Conservation (phyloP, 2,113 vertebrate genomes). For the Dromaius novaehollandiae region DNA sequence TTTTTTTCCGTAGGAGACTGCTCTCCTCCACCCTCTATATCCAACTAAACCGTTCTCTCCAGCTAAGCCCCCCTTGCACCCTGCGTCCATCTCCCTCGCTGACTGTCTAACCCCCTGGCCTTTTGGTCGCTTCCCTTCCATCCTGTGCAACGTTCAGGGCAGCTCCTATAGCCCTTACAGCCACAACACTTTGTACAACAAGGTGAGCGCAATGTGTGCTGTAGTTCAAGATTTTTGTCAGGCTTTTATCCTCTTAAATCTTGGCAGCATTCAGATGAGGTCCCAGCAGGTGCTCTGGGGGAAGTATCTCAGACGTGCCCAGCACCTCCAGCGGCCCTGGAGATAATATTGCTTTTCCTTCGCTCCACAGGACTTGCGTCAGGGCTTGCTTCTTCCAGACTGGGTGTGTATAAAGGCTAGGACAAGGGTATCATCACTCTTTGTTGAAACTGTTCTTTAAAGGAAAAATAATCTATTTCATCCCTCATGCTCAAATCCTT, state of each 20-base stretch:
- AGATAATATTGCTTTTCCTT: background rate
- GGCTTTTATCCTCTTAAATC: background rate
- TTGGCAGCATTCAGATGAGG: background rate
- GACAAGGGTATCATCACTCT: background rate
- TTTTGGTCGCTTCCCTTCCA: conserved; percentile 67
- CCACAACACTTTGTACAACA: conserved; percentile 43
- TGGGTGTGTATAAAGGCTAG: background rate
- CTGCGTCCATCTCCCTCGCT: conserved; percentile 19
- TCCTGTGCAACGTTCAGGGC: conserved; percentile 13
- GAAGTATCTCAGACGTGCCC: background rate
- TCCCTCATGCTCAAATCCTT: background rate
- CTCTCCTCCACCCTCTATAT: conserved; percentile 53
- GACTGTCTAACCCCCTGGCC: conserved; percentile 61
- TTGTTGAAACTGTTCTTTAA: background rate
- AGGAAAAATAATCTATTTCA: background rate
- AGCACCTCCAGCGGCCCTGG: background rate
- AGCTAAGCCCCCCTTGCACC: conserved; percentile 50
- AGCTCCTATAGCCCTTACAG: conserved; percentile 51
- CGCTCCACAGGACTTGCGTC: accelerated
- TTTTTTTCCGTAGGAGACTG: conserved; percentile 38
- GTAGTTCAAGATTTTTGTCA: background rate
- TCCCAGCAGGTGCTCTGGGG: background rate
- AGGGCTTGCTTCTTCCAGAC: background rate
- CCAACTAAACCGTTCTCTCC: conserved; percentile 55
- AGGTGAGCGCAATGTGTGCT: conserved; percentile 43